Base-by-base conservation (phyloP, 2,113 vertebrate genomes). In the Numenius arquata region DNA sequence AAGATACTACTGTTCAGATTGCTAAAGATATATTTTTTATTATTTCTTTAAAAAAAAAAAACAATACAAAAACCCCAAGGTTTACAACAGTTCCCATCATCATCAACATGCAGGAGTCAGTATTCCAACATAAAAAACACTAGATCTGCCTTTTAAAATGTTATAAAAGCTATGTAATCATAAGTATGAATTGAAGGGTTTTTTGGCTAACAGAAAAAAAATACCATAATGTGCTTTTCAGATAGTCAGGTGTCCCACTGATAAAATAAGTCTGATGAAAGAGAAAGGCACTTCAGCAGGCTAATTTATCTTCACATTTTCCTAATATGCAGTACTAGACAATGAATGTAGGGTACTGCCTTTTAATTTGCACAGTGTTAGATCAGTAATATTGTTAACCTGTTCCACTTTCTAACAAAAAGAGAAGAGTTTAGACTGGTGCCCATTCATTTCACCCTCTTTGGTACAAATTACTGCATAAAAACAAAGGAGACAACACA, bases 261-360 rank as follows among this genome's bases (percentile, higher is more conserved):
- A 90, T 92, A 96, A 97, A 91, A 65, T 90, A 96, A 91, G 65
- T 96, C 88, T 92, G 30, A 89, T 90, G 79, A 84, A 90, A 92
- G 65, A 95, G 77, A 96, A 98, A 98, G 97, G 98, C 97, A 98
- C 98, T 97, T 97, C 94, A 97, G 92, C 96, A 97, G 97, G 91
- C 93, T 93, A 81, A 85, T 91, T 72, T 38, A 45, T 23, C 62
- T 86, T 76, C 48, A 52, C 12, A 19, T 72, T 67, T 71, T 83
- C 50, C 63, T 68, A 38, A 55, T 15, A 36, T 5, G 32, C 59
- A 88, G 62, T 62, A 90, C 13, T 25, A 75, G 26, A 68, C 32
- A 88, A 32, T 0, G 4, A 43, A 78, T 40, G 30, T 2, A 34
- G 15, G 25, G 18, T 30, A 59, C 82, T 90, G 82, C 53, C 22